Conservation (phyloP, 2,888 invertebrate species). For the Perdita meconis region DNA sequence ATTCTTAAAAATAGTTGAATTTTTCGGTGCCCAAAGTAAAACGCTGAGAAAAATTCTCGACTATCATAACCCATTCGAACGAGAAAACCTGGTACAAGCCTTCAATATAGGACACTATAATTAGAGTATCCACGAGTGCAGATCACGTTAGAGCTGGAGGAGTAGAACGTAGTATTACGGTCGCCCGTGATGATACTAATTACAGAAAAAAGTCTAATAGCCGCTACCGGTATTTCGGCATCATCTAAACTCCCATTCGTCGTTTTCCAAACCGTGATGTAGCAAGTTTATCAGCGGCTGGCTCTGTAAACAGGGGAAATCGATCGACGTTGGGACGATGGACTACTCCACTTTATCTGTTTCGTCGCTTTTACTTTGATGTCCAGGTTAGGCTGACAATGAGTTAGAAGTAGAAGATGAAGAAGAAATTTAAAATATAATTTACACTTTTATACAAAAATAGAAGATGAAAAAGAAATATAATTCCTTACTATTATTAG, state of each 20-base stretch:
- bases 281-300: constrained; percentile 46
- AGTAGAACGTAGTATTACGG: constrained; percentile 15
- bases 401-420: too few relatives aligned
- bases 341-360: background rate
- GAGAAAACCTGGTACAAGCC: constrained; percentile 4
- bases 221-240: constrained; percentile 76
- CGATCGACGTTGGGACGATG: constrained; percentile 27
- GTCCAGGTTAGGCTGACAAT: background rate
- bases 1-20: background rate
- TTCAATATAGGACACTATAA: background rate
- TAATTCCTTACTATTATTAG: too few relatives aligned
- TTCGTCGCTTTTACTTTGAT: background rate
- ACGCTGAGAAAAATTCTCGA: too few relatives aligned
- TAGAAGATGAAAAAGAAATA: too few relatives aligned
- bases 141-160: constrained; percentile 23
- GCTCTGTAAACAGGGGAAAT: constrained; percentile 43
- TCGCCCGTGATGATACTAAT: constrained; percentile 38
- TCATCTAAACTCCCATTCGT: constrained; percentile 68
- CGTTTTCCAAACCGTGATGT: constrained; percentile 61
- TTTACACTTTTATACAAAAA: too few relatives aligned
- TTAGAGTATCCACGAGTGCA: constrained; percentile 18
- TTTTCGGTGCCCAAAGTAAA: too few relatives aligned
- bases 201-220: constrained; percentile 58
- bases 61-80: background rate
- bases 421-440: too few relatives aligned